phyloP scores from a whole-genome alignment of 2,113 vertebrate species.

The Ictalurus furcatus region DNA sequence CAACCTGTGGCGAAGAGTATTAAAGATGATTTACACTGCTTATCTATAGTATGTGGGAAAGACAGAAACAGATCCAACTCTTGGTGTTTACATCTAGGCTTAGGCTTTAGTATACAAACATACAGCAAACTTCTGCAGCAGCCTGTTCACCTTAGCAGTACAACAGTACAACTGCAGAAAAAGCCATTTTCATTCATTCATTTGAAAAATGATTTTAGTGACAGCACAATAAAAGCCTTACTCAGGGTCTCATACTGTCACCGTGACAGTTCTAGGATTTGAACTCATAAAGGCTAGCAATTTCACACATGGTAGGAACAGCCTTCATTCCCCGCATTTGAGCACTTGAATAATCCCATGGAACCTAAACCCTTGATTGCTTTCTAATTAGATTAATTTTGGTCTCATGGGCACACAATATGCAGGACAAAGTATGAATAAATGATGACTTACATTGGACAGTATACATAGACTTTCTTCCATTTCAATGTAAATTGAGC shows the following conservation, averaged over 20 bases:
- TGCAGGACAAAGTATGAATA: neutral
- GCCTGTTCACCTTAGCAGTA: neutral
- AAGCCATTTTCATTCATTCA: neutral
- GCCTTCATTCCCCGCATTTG: neutral
- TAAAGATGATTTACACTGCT: neutral
- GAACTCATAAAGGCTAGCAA: neutral
- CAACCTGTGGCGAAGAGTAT: neutral
- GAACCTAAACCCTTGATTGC: neutral
- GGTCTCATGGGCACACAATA: neutral
- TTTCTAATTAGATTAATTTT: slow-evolving; percentile 9
- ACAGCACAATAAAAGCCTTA: neutral
- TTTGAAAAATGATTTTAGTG: neutral
- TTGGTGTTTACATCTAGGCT: neutral
- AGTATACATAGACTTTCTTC: neutral
- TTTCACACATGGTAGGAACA: neutral
- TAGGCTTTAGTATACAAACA: neutral
- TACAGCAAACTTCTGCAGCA: neutral
- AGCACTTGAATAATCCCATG: slow-evolving; percentile 13
- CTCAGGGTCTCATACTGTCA: neutral
- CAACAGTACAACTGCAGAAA: neutral
- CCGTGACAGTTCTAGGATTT: neutral
- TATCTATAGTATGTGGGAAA: neutral
- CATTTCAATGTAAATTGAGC: neutral
- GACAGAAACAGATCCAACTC: neutral
- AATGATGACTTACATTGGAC: neutral